Percentiles rank a stretch among this genome's conserved stretches.
Evolutionary conservation across 2,888 invertebrate genomes (phyloP).

Genomic region (Sminthurinus aureus): DNA sequence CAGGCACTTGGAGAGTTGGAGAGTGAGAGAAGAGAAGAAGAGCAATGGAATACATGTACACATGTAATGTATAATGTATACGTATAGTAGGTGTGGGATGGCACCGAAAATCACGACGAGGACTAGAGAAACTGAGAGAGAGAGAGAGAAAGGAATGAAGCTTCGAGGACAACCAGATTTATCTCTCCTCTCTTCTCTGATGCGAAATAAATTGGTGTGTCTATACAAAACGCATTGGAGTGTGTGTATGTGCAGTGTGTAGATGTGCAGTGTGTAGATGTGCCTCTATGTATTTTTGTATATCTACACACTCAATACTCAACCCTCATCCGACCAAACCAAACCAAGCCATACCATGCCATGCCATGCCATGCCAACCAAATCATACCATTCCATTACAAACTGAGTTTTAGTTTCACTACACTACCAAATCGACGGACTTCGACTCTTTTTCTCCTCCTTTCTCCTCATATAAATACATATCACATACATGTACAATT

Average conservation of each 20-base stretch:
- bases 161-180: conserved; percentile 47
- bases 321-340: conserved; percentile 36
- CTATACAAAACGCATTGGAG: conserved; percentile 55
- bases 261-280: too few species aligned
- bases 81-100: conserved; percentile 28
- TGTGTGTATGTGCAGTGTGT: conserved; percentile 39
- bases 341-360: too few species aligned
- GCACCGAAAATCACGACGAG: conserved; percentile 48
- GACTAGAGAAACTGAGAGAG: not conserved
- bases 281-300: too few species aligned
- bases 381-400: not conserved
- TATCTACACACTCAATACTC: not conserved
- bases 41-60: not conserved
- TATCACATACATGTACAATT: not conserved
- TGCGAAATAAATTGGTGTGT: conserved; percentile 60
- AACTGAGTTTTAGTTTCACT: conserved; percentile 4
- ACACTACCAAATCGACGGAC: conserved; percentile 37
- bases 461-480: not conserved
- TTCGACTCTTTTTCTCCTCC: conserved; percentile 34
- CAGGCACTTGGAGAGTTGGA: conserved; percentile 13
- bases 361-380: too few species aligned
- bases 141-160: conserved; percentile 19
- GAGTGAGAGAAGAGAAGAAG: conserved; percentile 14
- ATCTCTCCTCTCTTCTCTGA: conserved; percentile 55
- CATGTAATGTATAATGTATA: too few species aligned